Percentiles rank a stretch among this genome's conserved stretches.
phyloP scores from a whole-genome alignment of 1,140 invertebrate genomes.

The Sitophilus oryzae region DNA sequence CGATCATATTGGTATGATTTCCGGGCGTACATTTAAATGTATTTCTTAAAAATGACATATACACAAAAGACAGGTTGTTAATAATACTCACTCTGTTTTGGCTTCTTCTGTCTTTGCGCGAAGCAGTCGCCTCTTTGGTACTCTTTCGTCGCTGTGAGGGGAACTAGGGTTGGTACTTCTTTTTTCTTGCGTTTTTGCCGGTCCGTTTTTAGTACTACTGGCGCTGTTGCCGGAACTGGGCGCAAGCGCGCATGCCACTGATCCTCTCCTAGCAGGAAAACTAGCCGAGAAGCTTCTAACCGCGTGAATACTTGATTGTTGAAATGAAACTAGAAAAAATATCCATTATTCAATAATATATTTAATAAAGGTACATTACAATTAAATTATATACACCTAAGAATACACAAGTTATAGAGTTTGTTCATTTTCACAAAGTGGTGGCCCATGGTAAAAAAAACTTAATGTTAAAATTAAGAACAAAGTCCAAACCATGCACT shows the following conservation, averaged over 20 bases:
- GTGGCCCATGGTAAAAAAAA: no score
- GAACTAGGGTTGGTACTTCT: slow-evolving; percentile 26
- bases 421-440: no score
- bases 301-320: slow-evolving; percentile 42
- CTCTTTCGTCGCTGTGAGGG: slow-evolving; percentile 28
- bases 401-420: background rate
- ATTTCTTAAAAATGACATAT: no score
- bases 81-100: no score
- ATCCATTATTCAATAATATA: no score
- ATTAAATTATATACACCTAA: slow-evolving; percentile 7
- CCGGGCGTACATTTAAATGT: no score
- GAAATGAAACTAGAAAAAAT: slow-evolving; percentile 41
- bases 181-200: slow-evolving; percentile 35
- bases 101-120: slow-evolving; percentile 24
- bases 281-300: slow-evolving; percentile 43
- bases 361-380: background rate
- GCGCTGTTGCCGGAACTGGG: background rate
- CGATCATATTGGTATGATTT: no score
- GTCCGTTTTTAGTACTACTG: background rate
- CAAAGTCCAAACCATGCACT: no score
- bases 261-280: slow-evolving; percentile 38
- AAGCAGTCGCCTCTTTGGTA: slow-evolving; percentile 35
- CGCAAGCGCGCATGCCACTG: slow-evolving; percentile 27
- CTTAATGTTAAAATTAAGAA: no score
- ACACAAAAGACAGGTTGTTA: no score